phyloP scores from a whole-genome alignment of 2,113 vertebrate genomes.

The Crotalus helleri region DNA sequence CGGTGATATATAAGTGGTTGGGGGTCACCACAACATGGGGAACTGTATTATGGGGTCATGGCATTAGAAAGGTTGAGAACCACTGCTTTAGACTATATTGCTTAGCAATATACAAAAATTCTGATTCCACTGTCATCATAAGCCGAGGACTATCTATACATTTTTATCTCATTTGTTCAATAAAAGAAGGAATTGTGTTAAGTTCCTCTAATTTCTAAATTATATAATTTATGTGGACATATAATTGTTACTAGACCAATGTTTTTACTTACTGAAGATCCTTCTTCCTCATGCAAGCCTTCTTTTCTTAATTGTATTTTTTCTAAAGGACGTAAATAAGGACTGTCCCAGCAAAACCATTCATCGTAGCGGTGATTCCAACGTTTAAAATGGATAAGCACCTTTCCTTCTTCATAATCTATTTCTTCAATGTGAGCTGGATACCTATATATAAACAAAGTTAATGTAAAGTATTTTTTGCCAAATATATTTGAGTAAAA shows the following conservation, averaged over 20 bases:
- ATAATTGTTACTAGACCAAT: not conserved
- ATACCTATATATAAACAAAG: slow-evolving; percentile 78
- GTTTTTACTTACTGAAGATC: slow-evolving; percentile 77
- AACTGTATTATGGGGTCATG: too few species aligned
- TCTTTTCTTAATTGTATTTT: slow-evolving; percentile 89
- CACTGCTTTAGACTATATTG: not conserved
- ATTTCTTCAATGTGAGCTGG: slow-evolving; percentile 92
- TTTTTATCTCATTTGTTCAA: not conserved
- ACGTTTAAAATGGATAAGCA: slow-evolving; percentile 91
- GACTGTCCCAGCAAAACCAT: slow-evolving; percentile 95
- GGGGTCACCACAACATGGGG: too few species aligned
- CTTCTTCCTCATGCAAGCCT: slow-evolving; percentile 82
- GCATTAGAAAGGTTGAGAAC: too few species aligned
- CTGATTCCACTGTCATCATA: not conserved
- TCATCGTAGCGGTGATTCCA: slow-evolving; percentile 97
- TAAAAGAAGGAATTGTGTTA: not conserved
- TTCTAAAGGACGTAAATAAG: slow-evolving; percentile 88
- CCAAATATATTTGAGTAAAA: not conserved
- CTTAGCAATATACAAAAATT: not conserved
- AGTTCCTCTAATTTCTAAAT: not conserved
- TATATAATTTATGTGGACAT: not conserved
- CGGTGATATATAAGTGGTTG: too few species aligned
- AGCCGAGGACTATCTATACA: not conserved
- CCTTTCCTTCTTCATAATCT: slow-evolving; percentile 89
- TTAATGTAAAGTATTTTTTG: slow-evolving; percentile 22